Base-by-base conservation (phyloP, 2,797 vertebrate species). In the Sebastes melanostomus region DNA sequence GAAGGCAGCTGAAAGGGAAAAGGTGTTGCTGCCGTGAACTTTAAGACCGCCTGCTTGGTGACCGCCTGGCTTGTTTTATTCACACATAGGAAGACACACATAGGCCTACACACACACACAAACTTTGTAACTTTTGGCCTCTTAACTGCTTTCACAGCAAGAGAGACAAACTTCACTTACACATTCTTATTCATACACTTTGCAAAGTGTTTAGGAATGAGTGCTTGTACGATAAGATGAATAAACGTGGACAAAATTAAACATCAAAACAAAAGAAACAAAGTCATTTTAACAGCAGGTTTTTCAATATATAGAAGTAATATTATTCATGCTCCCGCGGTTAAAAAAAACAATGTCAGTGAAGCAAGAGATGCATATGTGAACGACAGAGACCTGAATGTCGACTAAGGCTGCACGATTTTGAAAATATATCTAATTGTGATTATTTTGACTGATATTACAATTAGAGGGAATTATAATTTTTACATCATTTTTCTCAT, bases 1-100 rank as follows among this genome's bases (percentile, higher is more conserved):
- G 81, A 77, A 75, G 83, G 86, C 86, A 81, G 74, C 84, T 77
- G 70, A 83, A 76, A 78, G 68, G 73, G 46, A 81, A 88, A 27
- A 88, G 90, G 82, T 90, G 91, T 84, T 82, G 80, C 54, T 86
- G 77, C 70, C 1, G 59, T 81, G 76, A 85, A 90, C 77, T 86
- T 88, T 78, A 81, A 86, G 71, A 87, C 34, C 10, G 29, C 65
- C 66, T 60, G 60, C 52, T 46, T 75, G 78, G 13, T 81, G 69
- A 50, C 32, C 25, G 59, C 59, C 29, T 4, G 1, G 59, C 59
- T 79, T 80, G 30, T 81, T 85, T 75, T 59, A 69, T 69, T 81
- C 66, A 72, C 75, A 72, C 59, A 55, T 46, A 66, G 32, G 14
- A 65, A 52, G 16, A 78, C n/a, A 74, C 34, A 62, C 58, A 56